A percentile compares a stretch with the other conserved stretches of the same genome.
These are phyloP conservation scores for Tenthredo distinguenda DNA, from an alignment of 2,888 invertebrate species.

Conservation along the genomic window DNA sequence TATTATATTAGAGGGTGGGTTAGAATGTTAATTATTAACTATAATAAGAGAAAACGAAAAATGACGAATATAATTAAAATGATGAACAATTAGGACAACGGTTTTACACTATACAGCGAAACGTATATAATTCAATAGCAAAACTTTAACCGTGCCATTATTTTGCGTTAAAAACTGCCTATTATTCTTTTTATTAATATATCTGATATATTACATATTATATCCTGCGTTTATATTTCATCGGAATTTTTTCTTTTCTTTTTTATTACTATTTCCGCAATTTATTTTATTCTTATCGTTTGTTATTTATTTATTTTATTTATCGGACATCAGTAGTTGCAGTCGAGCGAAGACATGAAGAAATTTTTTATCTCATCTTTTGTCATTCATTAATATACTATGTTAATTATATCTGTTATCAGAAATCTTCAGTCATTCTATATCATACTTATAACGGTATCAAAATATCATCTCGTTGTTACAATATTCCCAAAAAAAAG, in stretches of 20 bases:
- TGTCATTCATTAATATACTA: background rate
- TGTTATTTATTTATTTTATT: background rate
- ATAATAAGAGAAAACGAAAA: background rate
- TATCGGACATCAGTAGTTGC: background rate
- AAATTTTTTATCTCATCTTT: background rate
- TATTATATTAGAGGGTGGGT: background rate
- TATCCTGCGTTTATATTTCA: background rate
- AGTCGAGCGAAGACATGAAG: background rate
- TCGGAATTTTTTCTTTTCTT: background rate
- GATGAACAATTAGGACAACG: background rate
- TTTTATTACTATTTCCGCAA: background rate
- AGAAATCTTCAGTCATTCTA: background rate
- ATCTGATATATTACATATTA: background rate
- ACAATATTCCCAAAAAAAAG: background rate
- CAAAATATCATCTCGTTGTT: slow-evolving; percentile 14
- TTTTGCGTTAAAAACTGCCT: background rate
- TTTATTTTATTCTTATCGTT: background rate
- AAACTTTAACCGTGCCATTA: slow-evolving; percentile 3
- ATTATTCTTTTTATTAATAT: background rate
- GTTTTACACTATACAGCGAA: background rate
- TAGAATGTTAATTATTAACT: background rate
- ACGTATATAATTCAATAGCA: background rate
- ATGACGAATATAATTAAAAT: background rate
- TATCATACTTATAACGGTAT: background rate
- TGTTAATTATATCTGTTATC: background rate